Evolutionary conservation across 2,113 vertebrate genomes (phyloP).

Genomic region (Anoura caudifer): DNA sequence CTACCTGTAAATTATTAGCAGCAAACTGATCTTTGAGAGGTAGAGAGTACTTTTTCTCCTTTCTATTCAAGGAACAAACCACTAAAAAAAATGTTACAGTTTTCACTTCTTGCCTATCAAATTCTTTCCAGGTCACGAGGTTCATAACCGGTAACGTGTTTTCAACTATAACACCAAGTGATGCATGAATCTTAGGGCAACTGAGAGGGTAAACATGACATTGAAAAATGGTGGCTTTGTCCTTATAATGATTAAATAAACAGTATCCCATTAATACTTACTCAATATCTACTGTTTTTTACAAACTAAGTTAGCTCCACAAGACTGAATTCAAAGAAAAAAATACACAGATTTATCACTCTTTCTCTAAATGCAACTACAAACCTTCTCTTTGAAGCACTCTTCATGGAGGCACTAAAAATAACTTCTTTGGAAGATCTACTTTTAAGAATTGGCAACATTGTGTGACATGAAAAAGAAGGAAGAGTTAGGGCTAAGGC

Average conservation of each 20-base stretch:
- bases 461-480: neutral
- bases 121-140: slow-evolving; percentile 20
- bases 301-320: neutral
- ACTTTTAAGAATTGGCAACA: neutral
- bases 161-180: neutral
- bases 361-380: neutral
- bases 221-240: neutral
- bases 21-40: neutral
- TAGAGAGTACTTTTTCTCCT: neutral
- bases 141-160: slow-evolving; percentile 32
- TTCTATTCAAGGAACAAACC: neutral
- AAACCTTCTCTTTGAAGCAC: neutral
- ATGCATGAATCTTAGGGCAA: neutral
- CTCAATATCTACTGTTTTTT: neutral
- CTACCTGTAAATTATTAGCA: neutral
- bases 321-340: neutral
- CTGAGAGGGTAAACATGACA: neutral
- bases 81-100: neutral
- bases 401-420: neutral
- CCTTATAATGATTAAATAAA: neutral
- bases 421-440: neutral
- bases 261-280: neutral
- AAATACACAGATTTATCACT: neutral
- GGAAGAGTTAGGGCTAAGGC: neutral
- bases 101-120: slow-evolving; percentile 1